Conservation (phyloP, 2,888 invertebrate genomes). For the Hoplodrina blanda region DNA sequence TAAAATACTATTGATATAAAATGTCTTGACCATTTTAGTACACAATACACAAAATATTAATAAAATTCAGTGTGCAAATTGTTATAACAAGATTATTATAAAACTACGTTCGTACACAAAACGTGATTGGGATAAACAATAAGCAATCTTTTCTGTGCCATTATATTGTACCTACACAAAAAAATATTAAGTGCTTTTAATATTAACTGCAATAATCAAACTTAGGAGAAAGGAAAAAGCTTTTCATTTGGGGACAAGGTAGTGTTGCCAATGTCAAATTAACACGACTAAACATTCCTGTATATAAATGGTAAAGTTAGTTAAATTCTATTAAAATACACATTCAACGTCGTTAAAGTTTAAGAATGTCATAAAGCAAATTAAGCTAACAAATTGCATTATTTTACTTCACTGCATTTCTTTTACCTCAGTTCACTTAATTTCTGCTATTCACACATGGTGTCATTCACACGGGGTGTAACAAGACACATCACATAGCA, state of each 20-base stretch:
- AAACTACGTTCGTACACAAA: slow-evolving; percentile 6
- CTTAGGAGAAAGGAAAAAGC: background rate
- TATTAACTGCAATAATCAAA: slow-evolving; percentile 4
- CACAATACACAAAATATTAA: slow-evolving; percentile 18
- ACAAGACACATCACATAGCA: no score
- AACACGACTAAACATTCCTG: slow-evolving; percentile 80
- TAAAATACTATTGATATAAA: slow-evolving; percentile 19
- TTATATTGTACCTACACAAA: slow-evolving; percentile 38
- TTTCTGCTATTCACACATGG: slow-evolving; percentile 37
- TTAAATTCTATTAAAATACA: slow-evolving; percentile 56
- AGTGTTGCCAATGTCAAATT: slow-evolving; percentile 53
- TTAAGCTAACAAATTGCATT: slow-evolving; percentile 18
- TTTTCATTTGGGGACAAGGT: slow-evolving; percentile 39
- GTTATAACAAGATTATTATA: slow-evolving; percentile 11
- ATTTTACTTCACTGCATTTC: slow-evolving; percentile 65
- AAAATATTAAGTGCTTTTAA: slow-evolving; percentile 2
- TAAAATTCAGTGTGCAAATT: slow-evolving; percentile 21
- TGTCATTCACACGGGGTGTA: no score
- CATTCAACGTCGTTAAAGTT: slow-evolving; percentile 11
- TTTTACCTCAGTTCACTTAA: slow-evolving; percentile 73
- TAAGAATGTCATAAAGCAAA: slow-evolving; percentile 19
- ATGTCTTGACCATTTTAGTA: slow-evolving; percentile 15
- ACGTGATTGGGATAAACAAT: slow-evolving; percentile 20
- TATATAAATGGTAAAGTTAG: slow-evolving; percentile 73
- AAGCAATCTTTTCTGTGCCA: slow-evolving; percentile 60